Percentiles rank a stretch among this genome's conserved stretches.
These are phyloP conservation scores for Megalurothrips usitatus DNA, from an alignment of 2,888 invertebrate genomes.

Conservation along the genomic window DNA sequence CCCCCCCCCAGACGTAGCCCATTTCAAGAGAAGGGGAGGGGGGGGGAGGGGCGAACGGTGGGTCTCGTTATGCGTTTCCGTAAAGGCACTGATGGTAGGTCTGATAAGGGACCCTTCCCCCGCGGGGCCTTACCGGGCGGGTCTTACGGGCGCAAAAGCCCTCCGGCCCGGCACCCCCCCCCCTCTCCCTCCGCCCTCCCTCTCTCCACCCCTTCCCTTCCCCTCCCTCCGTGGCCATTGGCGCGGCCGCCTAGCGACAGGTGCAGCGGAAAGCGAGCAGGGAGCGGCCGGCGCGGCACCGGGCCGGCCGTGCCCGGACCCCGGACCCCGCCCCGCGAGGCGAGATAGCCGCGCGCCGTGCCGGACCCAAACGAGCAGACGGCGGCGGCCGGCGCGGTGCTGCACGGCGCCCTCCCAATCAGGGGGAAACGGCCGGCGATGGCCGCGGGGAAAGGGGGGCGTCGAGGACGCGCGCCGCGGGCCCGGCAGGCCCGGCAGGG, in stretches of 20 bases:
- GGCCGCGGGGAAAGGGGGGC: background rate
- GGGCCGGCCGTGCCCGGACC: no score
- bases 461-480: background rate
- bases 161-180: background rate
- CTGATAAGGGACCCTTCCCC: background rate
- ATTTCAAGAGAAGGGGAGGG: no score
- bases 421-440: no score
- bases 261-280: background rate
- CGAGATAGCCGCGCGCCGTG: no score
- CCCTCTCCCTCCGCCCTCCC: background rate
- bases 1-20: background rate
- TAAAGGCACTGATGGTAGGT: conserved; percentile 7
- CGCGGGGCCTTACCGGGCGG: background rate
- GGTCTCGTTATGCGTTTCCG: conserved; percentile 13
- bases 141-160: background rate
- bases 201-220: no score
- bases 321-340: background rate
- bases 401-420: no score
- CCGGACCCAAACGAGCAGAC: no score
- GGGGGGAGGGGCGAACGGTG: background rate
- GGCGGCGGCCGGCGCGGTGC: no score
- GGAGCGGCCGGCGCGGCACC: no score
- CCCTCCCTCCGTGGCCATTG: no score
- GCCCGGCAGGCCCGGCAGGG: background rate
- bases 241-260: background rate